These are phyloP conservation scores for Saxicola maurus DNA, from an alignment of 2,797 vertebrate genomes.

Conservation along the genomic window DNA sequence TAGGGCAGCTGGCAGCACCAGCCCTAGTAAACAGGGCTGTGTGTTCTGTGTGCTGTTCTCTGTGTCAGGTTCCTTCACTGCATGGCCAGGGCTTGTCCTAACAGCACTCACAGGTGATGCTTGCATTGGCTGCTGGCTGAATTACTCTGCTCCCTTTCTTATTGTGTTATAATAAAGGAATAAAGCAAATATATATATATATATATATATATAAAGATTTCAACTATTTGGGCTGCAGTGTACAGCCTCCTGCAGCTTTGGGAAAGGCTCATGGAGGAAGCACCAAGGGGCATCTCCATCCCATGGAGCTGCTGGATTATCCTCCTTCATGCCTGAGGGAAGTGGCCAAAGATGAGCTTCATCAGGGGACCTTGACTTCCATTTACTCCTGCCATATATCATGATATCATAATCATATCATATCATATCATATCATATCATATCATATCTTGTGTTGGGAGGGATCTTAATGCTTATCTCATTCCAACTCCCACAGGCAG, in stretches of 20 bases:
- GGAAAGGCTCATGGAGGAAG: not conserved
- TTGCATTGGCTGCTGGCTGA: constrained; percentile 34
- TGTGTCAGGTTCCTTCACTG: constrained; percentile 37
- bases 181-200: not conserved
- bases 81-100: constrained; percentile 5
- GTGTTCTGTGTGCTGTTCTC: not conserved
- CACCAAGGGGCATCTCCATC: not conserved
- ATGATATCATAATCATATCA: not conserved
- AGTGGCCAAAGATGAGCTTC: not conserved
- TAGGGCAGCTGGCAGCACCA: constrained; percentile 25
- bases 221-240: not conserved
- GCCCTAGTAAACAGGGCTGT: constrained; percentile 44
- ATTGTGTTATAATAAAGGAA: not conserved
- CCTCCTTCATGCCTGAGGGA: rapidly evolving
- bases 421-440: not conserved
- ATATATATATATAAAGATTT: not conserved
- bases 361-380: not conserved
- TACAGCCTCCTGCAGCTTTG: not conserved
- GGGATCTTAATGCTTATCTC: not conserved
- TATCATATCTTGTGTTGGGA: not conserved
- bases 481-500: not conserved
- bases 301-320: not conserved
- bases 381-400: not conserved
- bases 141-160: constrained; percentile 5
- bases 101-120: constrained; percentile 45